Evolutionary conservation across 2,113 vertebrate species (phyloP), one percentile per base, ranked within the genome.

Genomic region (Xyrauchen texanus): DNA sequence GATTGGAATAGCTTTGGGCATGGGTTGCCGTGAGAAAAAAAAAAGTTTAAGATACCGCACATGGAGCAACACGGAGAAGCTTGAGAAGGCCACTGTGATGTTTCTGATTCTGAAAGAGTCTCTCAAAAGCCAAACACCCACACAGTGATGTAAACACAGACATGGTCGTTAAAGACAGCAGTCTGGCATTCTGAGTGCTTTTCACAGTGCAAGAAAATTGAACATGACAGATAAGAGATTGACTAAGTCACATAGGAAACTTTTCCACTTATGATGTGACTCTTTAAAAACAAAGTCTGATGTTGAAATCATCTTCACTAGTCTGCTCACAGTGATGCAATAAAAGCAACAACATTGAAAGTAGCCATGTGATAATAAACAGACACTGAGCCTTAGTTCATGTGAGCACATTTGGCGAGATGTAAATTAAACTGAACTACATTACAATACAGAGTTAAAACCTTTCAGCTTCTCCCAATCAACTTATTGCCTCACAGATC

Each of bases 401-500:
- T 4, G 21, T 34, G 21, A 34, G 16, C 7, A 46, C 13, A 53
- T 55, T n/a, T 6, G 42, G 5, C 46, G 53, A 42, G 3, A 42
- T 61, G 42, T 12, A 2, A 45, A 34, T 21, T 7, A 4, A 7
- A 8, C 11, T 70, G 16, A 7, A 57, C 16, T 34, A 34, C 21
- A 34, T 34, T 34, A 34, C 21, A 15, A 77, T 12, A 3, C 21
- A 34, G 21, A 68, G 67, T 6, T 21, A 79, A 62, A 69, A 60
- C 46, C 58, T 74, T 15, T 76, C 34, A 4, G 62, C 34, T 76
- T 76, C 74, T 47, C 49, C 52, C 74, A 55, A 53, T 66, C 74
- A 76, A 68, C n/a, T 58, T 51, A 65, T 82, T 85, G 84, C 79
- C 8, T 13, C 15, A 68, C 72, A 69, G 57, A 60, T 83, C 76